Evolutionary conservation across 2,888 invertebrate genomes (phyloP).

Genomic region (Brachypalpus laphriformis): DNA sequence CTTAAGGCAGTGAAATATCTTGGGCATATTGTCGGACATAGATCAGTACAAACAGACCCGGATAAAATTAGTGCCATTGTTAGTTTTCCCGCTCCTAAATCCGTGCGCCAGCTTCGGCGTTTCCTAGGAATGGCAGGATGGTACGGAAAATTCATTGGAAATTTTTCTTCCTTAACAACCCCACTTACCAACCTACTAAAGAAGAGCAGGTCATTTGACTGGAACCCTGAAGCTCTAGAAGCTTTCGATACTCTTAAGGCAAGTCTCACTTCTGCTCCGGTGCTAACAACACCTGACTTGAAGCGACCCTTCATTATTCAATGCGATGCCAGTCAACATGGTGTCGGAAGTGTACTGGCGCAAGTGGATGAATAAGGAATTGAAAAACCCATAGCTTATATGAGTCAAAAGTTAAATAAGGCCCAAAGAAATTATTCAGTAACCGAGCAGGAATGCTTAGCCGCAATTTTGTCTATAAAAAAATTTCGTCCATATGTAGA

Average conservation of each 20-base stretch:
- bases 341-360: background rate
- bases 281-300: background rate
- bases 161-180: slow-evolving; percentile 23
- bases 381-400: background rate
- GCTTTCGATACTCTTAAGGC: background rate
- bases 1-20: background rate
- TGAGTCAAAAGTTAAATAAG: background rate
- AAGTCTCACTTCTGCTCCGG: background rate
- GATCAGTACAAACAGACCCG: slow-evolving; percentile 59
- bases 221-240: background rate
- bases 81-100: slow-evolving; percentile 31
- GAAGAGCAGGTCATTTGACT: background rate
- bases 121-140: slow-evolving; percentile 71
- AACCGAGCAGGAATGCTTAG: slow-evolving; percentile 34
- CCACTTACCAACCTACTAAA: background rate
- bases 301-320: slow-evolving; percentile 21
- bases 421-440: background rate
- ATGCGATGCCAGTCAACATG: background rate
- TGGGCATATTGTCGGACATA: background rate
- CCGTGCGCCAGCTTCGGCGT: slow-evolving; percentile 39
- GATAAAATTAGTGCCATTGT: slow-evolving; percentile 49
- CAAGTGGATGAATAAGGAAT: background rate
- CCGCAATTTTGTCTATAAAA: background rate
- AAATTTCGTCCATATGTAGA: background rate
- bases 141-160: slow-evolving; percentile 47